Percentiles rank a stretch among this genome's conserved stretches.
phyloP scores from a whole-genome alignment of 2,113 vertebrate species.

The Nyctereutes procyonoides region DNA sequence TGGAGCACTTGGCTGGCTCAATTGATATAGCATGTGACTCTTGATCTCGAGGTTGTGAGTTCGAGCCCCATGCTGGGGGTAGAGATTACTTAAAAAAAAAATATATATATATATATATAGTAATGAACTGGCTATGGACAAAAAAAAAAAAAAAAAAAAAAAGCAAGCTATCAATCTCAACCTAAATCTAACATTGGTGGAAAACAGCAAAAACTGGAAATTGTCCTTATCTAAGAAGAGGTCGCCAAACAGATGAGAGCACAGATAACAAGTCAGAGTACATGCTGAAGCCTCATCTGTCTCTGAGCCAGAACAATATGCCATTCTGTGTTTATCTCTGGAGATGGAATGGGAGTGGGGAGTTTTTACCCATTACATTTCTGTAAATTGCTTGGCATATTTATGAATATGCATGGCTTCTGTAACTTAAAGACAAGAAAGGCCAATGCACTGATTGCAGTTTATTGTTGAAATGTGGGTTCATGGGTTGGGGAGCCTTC shows the following conservation, averaged over 20 bases:
- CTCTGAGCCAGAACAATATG: neutral
- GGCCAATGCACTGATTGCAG: neutral
- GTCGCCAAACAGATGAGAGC: neutral
- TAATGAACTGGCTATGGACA: neutral
- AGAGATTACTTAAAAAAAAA: neutral
- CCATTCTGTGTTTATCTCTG: neutral
- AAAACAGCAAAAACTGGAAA: neutral
- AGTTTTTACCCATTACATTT: neutral
- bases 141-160: fast-evolving
- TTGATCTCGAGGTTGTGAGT: neutral
- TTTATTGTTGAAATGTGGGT: neutral
- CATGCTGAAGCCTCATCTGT: too few species aligned
- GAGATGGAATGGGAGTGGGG: neutral
- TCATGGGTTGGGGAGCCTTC: neutral
- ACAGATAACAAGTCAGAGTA: neutral
- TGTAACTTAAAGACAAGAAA: neutral
- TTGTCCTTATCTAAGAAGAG: neutral
- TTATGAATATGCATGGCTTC: neutral
- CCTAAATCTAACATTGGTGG: neutral
- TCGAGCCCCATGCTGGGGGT: neutral
- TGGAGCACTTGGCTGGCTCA: neutral
- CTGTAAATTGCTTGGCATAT: neutral
- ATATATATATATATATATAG: neutral
- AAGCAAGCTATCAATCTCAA: neutral
- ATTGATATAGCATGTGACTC: neutral